Evolutionary conservation across 2,888 invertebrate genomes (phyloP), one percentile per base, ranked within the genome.

Genomic region (Drosophila sordidapex): DNA sequence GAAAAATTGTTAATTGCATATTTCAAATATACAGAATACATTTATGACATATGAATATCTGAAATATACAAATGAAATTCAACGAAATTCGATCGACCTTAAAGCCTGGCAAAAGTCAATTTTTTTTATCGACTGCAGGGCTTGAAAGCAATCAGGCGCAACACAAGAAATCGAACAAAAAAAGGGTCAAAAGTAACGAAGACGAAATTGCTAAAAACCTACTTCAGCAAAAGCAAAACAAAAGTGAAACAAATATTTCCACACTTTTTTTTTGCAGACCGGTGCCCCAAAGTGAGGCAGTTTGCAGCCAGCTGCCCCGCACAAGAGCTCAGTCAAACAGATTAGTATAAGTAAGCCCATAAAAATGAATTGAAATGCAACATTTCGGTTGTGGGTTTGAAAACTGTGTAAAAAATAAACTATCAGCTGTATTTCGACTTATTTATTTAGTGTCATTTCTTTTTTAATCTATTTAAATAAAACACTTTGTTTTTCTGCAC

Each of bases 71-170:
- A 51, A 29, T 11, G 18, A 11, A 27, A 38, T 54, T 27, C 36
- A n/a, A 38, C 11, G 15, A 43, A 29, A 29, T 31, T 21, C 31
- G 21, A 6, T 43, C 8, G 29, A 13, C 40, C 21, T 58, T 25
- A 46, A 58, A 25, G 58, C 8, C 18, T 2, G 1, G 21, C 31
- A 11, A 61, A 36, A 53, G 36, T 54, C 40, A 40, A 54, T 18
- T 21, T 38, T 31, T 52, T 8, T 18, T 33, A 48, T 48, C 48
- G 53, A 75, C 70, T 70, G 49, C 77, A 67, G 74, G 74, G 59
- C 57, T 40, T 27, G 57, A 78, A 78, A 79, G 48, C 78, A 78
- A 78, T 78, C 79, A 78, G 62, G 43, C 70, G 52, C 70, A 75
- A 73, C 74, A 76, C 72, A 67, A 73, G 59, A 65, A 56, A 33